Base-by-base conservation (phyloP, 2,797 vertebrate species). In the Iguana delicatissima region DNA sequence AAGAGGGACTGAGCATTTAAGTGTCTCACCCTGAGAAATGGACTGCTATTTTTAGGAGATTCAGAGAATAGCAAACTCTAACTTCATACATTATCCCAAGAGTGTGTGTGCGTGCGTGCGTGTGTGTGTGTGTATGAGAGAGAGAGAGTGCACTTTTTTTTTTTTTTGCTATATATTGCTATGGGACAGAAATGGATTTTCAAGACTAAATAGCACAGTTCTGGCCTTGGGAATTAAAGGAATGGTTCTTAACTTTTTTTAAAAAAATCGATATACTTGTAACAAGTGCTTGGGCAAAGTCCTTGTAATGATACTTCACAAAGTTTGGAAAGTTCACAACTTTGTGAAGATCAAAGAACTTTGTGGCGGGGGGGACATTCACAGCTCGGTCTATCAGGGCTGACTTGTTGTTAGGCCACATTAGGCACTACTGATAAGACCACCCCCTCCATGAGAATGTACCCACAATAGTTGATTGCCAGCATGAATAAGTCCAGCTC, bases 1-100 rank as follows among this genome's bases (percentile, higher is more conserved):
- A 32, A 59, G 69, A 83, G 57, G 73, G 74, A 67, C 16, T 83
- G 72, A 79, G 26, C 59, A 87, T 80, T 84, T 77, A 84, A 83
- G n/a, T 18, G 42, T 83, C 50, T 77, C 87, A 80, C 80, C 85
- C 80, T 42, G 29, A 90, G 73, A 83, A 83, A 64, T 24, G 24
- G 32, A 62, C n/a, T 52, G 55, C 59, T 87, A 82, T 90, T 90
- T 90, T 90, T 82, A 87, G 46, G 77, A 74, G 42, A 85, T 59
- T 29, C 74, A 52, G 42, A 59, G 38, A 32, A 12, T 24, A 83
- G 69, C 89, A 77, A 87, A 74, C 42, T 62, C 3, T 24, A 24
- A 55, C 20, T 42, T 90, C 35, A 24, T 38, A 76, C 20, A 24
- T 76, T 87, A 87, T 83, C 42, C 42, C 46, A 59, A 83, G 26